Percentiles rank a stretch among this genome's conserved stretches.
These are phyloP conservation scores for Ectemnius cavifrons DNA, from an alignment of 2,888 invertebrate species.

Conservation along the genomic window DNA sequence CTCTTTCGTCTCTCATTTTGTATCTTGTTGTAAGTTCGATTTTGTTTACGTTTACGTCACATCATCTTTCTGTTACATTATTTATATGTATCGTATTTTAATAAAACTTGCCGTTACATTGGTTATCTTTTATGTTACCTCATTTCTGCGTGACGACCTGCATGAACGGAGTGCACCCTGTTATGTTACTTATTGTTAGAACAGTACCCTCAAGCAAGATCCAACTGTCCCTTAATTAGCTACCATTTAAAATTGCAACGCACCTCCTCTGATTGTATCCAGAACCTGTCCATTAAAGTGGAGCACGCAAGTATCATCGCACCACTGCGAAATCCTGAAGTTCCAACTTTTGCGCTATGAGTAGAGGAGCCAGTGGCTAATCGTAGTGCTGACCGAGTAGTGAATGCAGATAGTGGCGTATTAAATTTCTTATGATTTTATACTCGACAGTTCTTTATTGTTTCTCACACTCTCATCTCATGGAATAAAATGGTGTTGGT, in stretches of 20 bases:
- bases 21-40: constrained; percentile 34
- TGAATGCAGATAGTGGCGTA: background rate
- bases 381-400: background rate
- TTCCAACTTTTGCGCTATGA: background rate
- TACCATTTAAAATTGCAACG: background rate
- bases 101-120: constrained; percentile 61
- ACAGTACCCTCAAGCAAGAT: background rate
- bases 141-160: constrained; percentile 28
- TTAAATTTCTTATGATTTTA: no score
- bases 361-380: background rate
- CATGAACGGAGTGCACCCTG: background rate
- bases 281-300: constrained; percentile 1
- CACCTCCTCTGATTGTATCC: background rate
- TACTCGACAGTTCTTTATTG: background rate
- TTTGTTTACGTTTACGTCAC: constrained; percentile 56
- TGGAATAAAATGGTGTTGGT: constrained; percentile 13
- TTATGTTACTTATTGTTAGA: constrained; percentile 2
- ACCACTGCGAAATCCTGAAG: background rate
- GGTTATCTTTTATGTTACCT: constrained; percentile 58
- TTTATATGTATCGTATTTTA: constrained; percentile 57
- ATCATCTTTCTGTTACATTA: constrained; percentile 61
- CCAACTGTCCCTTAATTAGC: background rate
- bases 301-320: background rate
- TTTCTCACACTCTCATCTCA: constrained; percentile 1
- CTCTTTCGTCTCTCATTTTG: constrained; percentile 43